Evolutionary conservation across 2,888 invertebrate genomes (phyloP), one percentile per base, ranked within the genome.

Genomic region (Agriopis marginaria): DNA sequence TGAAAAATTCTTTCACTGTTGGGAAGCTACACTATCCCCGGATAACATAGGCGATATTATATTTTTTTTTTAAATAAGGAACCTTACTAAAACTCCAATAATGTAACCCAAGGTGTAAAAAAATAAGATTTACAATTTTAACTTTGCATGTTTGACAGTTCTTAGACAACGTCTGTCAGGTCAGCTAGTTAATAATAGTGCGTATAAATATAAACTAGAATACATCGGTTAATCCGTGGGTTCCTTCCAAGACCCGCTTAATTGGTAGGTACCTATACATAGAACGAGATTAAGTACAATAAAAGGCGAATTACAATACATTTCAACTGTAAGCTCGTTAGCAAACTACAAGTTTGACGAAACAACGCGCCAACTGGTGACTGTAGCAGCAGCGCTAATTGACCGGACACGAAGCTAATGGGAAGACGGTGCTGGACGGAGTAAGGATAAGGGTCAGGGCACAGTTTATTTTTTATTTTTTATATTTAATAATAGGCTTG

Each of bases 311-410:
- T 59, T 53, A 32, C 72, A 69, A 71, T 75, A 71, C 66, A 64
- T 74, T 63, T 68, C 74, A 69, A 76, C 74, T 76, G 68, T 71
- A 66, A 71, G 63, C 69, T 73, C 70, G 71, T 72, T 73, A 75
- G 73, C 68, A 62, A 74, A 73, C 71, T 73, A 63, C 62, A 74
- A 75, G 65, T 76, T 76, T 75, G 76, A 76, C 73, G 76, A 58
- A 72, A 71, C 73, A 72, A 73, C 61, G 65, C 68, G 44, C 63
- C 66, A 74, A 74, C 76, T 72, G 72, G 72, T 70, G 66, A 74
- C 71, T 72, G 68, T 66, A 66, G 58, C n/a, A 67, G 53, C 63
- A 73, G 56, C 63, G 75, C 76, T 76, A 76, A 76, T 75, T 77
- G 75, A 75, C 75, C 74, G 75, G 73, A 65, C 71, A 65, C 73